Conservation (phyloP, 2,888 invertebrate species). For the Chloroclystis v-ata region DNA sequence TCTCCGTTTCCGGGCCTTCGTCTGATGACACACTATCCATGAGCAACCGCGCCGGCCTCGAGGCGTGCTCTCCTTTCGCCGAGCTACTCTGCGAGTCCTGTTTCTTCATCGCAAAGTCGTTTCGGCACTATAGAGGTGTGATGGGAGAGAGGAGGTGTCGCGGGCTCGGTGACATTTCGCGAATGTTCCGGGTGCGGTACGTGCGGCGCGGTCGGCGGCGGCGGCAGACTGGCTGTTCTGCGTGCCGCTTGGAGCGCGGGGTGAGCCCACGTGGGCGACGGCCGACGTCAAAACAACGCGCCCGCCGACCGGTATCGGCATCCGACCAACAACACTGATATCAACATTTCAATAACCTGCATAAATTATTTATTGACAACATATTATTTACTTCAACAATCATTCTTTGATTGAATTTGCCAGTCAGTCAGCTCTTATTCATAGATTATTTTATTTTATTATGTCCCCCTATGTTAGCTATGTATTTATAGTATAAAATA, state of each 20-base stretch:
- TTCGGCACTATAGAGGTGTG: conserved; percentile 39
- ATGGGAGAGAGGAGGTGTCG: conserved; percentile 32
- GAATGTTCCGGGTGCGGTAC: conserved; percentile 36
- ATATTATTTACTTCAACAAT: too few relatives aligned
- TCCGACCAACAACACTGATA: conserved; percentile 10
- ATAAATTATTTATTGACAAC: too few relatives aligned
- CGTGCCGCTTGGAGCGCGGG: conserved; percentile 23
- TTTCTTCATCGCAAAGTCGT: conserved; percentile 54
- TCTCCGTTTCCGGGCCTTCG: conserved; percentile 68
- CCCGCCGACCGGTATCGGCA: conserved; percentile 5
- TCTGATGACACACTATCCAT: conserved; percentile 69
- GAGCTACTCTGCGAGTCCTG: conserved; percentile 52
- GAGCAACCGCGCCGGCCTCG: conserved; percentile 55
- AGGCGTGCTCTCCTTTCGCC: conserved; percentile 43
- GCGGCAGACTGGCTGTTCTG: conserved; percentile 47
- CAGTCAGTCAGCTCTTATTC: too few relatives aligned
- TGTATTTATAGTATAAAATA: too few relatives aligned
- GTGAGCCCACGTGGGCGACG: conserved; percentile 52
- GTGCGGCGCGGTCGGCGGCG: conserved; percentile 51
- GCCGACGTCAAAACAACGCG: conserved; percentile 50
- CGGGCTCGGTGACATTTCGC: conserved; percentile 53
- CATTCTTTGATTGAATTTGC: too few relatives aligned
- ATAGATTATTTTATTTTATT: too few relatives aligned
- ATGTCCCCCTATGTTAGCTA: too few relatives aligned
- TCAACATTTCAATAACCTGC: background rate